A percentile compares a stretch with the other conserved stretches of the same genome.
These are phyloP conservation scores for Lepetodrilus schrolli DNA, from an alignment of 2,888 invertebrate species.

Conservation along the genomic window DNA sequence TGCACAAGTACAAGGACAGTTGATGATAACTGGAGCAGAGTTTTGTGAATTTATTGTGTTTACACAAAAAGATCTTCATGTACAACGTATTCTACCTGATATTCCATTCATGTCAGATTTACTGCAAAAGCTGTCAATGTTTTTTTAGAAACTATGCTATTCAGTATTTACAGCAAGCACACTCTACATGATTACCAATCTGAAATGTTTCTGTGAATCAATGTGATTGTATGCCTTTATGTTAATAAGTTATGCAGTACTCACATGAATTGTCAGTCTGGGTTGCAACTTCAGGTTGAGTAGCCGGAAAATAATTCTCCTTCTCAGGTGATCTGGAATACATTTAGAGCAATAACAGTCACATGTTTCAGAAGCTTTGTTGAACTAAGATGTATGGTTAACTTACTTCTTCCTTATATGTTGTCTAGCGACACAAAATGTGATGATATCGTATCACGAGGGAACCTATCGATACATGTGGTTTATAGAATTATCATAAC, in stretches of 20 bases:
- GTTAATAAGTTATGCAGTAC: neutral
- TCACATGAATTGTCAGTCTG: neutral
- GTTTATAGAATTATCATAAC: too few species aligned
- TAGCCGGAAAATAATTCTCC: too few species aligned
- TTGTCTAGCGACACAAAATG: too few species aligned
- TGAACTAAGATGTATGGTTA: too few species aligned
- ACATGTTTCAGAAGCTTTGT: too few species aligned
- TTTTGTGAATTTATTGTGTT: conserved; percentile 41
- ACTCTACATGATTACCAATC: neutral
- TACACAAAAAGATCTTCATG: conserved; percentile 31
- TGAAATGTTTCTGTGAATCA: too few species aligned
- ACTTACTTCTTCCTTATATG: too few species aligned
- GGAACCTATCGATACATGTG: too few species aligned
- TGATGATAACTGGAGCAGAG: conserved; percentile 35
- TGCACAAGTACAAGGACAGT: conserved; percentile 39
- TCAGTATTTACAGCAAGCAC: neutral
- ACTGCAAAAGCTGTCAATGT: conserved; percentile 27
- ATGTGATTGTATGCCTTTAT: neutral
- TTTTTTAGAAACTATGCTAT: conserved; percentile 30
- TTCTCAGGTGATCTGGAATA: too few species aligned
- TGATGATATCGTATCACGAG: too few species aligned
- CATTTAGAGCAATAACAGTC: too few species aligned
- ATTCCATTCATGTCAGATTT: conserved; percentile 27
- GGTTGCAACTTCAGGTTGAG: neutral
- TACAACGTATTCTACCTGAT: conserved; percentile 35